phyloP scores from a whole-genome alignment of 2,113 vertebrate species.

The Entelurus aequoreus region DNA sequence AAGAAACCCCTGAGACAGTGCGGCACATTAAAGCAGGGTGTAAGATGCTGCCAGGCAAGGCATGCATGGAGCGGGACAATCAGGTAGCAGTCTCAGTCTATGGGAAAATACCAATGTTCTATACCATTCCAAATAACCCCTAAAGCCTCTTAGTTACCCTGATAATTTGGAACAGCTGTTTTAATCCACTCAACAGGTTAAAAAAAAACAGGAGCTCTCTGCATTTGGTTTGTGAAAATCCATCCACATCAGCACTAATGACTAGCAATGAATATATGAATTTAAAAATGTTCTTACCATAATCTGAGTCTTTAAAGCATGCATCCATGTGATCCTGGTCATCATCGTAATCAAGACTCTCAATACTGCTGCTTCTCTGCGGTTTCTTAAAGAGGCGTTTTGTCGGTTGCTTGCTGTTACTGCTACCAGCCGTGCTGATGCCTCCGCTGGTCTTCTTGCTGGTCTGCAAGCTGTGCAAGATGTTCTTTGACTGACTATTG shows the following conservation, averaged over 20 bases:
- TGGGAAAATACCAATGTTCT: no score
- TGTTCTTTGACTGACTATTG: constrained; percentile 79
- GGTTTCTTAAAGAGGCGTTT: constrained; percentile 85
- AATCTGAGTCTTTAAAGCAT: constrained; percentile 97
- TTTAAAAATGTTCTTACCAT: constrained; percentile 68
- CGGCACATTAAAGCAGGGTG: no score
- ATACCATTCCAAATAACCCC: no score
- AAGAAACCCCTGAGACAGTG: no score
- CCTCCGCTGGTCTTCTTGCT: constrained; percentile 73
- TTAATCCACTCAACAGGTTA: no score
- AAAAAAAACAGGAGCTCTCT: no score
- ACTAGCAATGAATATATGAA: neutral
- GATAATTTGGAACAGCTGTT: no score
- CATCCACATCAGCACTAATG: no score
- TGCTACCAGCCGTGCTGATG: constrained; percentile 24
- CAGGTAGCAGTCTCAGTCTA: no score
- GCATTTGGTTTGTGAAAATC: neutral
- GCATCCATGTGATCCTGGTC: constrained; percentile 96
- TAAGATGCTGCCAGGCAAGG: no score
- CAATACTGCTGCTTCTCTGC: constrained; percentile 82
- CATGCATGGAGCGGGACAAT: no score
- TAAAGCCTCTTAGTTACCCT: no score
- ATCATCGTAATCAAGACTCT: constrained; percentile 85
- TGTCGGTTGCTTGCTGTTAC: constrained; percentile 71
- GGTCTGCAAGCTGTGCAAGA: constrained; percentile 74